Evolutionary conservation across 2,888 invertebrate genomes (phyloP).

Genomic region (Torymus aiolomorphi): DNA sequence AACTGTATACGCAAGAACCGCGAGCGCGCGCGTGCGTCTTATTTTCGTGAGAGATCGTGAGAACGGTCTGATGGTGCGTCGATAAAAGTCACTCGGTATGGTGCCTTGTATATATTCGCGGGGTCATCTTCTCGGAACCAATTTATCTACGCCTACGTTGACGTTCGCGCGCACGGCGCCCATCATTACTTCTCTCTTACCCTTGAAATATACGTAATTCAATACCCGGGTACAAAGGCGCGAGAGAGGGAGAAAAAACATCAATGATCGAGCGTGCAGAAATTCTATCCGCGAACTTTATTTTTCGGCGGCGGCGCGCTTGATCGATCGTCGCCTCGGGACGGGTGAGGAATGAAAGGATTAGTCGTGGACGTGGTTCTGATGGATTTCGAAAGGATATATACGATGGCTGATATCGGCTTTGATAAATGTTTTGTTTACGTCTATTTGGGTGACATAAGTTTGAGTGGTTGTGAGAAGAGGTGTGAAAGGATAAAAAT

Average conservation of each 20-base stretch:
- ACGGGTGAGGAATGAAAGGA: slow-evolving; percentile 18
- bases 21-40: too few relatives aligned
- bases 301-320: background rate
- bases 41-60: too few relatives aligned
- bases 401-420: background rate
- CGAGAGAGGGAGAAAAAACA: background rate
- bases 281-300: slow-evolving; percentile 17
- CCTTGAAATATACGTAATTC: slow-evolving; percentile 29
- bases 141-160: slow-evolving; percentile 41
- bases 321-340: slow-evolving; percentile 22
- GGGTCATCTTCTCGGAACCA: slow-evolving; percentile 18
- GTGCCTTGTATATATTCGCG: too few relatives aligned
- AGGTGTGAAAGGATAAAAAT: too few relatives aligned
- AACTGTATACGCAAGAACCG: background rate
- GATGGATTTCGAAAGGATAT: slow-evolving; percentile 8
- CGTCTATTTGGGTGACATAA: too few relatives aligned
- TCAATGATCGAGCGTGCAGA: slow-evolving; percentile 9
- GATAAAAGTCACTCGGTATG: background rate
- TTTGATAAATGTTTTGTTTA: too few relatives aligned
- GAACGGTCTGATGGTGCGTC: background rate
- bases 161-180: background rate
- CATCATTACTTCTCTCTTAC: slow-evolving; percentile 41
- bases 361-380: slow-evolving; percentile 5
- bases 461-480: too few relatives aligned
- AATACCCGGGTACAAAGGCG: slow-evolving; percentile 1